Evolutionary conservation across 2,888 invertebrate species (phyloP).

Genomic region (Drosophila conformis): DNA sequence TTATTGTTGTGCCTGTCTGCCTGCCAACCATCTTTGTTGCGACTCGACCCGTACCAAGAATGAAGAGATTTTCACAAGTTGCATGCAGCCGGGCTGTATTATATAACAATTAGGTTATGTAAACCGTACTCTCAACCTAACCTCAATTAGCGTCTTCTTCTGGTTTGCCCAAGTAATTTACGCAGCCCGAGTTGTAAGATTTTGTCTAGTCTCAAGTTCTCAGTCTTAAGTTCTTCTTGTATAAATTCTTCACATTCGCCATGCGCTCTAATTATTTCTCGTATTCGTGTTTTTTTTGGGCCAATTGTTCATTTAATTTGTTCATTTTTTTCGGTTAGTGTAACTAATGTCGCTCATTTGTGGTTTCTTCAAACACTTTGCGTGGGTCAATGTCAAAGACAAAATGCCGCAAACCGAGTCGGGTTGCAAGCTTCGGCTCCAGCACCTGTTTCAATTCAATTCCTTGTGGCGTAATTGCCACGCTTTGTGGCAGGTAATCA

Average conservation of each 20-base stretch:
- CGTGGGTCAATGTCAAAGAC: slow-evolving; percentile 68
- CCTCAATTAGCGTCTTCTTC: slow-evolving; percentile 73
- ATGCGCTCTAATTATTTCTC: slow-evolving; percentile 55
- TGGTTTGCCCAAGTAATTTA: slow-evolving; percentile 49
- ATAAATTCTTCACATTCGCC: slow-evolving; percentile 37
- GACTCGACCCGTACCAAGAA: slow-evolving; percentile 13
- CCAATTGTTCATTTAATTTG: slow-evolving; percentile 74
- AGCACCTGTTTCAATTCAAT: slow-evolving; percentile 30
- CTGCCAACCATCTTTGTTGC: slow-evolving; percentile 8
- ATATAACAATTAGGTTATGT: slow-evolving; percentile 72
- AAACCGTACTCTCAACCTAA: slow-evolving; percentile 56
- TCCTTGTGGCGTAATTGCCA: slow-evolving; percentile 61
- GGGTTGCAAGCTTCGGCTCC: slow-evolving; percentile 21
- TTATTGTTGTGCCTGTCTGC: slow-evolving; percentile 32
- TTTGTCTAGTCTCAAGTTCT: slow-evolving; percentile 4
- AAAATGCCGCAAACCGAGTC: slow-evolving; percentile 27
- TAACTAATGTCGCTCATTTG: slow-evolving; percentile 78
- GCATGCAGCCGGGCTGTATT: slow-evolving; percentile 34
- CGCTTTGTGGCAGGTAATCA: slow-evolving; percentile 77
- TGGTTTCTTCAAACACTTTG: slow-evolving; percentile 66
- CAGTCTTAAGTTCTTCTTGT: slow-evolving; percentile 18
- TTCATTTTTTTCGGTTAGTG: slow-evolving; percentile 73
- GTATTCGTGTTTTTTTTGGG: slow-evolving; percentile 16
- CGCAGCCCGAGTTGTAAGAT: slow-evolving; percentile 10
- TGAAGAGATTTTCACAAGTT: slow-evolving; percentile 77